Conservation (phyloP, 23 tunicate genomes). For the Ascidia mentula region DNA sequence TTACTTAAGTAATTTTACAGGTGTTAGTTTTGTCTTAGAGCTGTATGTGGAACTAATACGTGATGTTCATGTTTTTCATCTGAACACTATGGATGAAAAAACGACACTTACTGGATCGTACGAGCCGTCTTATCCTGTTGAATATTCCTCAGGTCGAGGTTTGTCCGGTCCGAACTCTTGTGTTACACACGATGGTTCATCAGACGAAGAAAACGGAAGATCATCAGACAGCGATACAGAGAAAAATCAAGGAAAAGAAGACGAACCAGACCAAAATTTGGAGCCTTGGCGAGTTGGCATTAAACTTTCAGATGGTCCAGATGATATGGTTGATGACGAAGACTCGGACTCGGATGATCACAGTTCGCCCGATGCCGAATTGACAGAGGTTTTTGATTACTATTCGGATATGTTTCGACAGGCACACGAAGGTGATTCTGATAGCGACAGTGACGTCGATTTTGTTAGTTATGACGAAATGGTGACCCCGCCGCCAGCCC, state of each 20-base stretch:
- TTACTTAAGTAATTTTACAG: no score
- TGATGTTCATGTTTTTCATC: no score
- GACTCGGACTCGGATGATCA: background rate
- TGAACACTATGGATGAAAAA: no score
- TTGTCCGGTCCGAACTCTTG: no score
- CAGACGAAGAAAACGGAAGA: background rate
- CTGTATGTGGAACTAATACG: no score
- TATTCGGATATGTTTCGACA: background rate
- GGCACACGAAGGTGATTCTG: background rate
- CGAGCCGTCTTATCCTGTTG: no score
- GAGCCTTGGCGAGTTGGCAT: conserved; percentile 3
- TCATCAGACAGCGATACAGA: background rate
- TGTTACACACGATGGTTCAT: no score
- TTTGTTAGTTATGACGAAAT: background rate
- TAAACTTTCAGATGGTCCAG: background rate
- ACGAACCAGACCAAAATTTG: background rate
- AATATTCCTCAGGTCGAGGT: no score
- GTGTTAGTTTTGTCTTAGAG: no score
- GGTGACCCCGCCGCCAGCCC: background rate
- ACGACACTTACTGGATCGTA: no score
- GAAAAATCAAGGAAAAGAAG: background rate
- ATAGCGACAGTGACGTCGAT: conserved; percentile 5
- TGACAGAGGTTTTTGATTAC: background rate
- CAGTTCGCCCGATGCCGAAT: background rate
- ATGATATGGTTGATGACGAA: background rate